Evolutionary conservation across 53 echinoderm and acorn worm genomes (phyloP).

Genomic region (Temnopleurus reevesii): DNA sequence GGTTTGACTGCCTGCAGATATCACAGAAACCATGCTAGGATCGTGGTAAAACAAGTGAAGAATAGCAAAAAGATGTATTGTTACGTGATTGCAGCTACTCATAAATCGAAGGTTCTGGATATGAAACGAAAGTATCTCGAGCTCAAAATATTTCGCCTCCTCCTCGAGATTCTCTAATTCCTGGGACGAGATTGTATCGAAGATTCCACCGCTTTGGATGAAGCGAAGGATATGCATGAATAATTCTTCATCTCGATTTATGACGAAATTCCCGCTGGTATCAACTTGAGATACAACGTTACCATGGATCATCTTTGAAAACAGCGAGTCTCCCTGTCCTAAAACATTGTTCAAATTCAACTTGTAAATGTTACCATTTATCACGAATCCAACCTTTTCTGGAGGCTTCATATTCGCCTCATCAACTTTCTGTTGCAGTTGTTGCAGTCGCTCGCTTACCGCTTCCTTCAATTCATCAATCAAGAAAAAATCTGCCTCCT

Average conservation of each 20-base stretch:
- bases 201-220: background rate
- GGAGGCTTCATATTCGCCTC: too few species aligned
- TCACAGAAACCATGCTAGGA: too few species aligned
- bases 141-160: background rate
- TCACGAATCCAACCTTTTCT: conserved; percentile 32
- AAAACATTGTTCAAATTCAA: background rate
- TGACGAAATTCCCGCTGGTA: background rate
- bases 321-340: background rate
- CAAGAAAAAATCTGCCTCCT: conserved; percentile 31
- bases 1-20: too few species aligned
- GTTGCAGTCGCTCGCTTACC: background rate
- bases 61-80: too few species aligned
- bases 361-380: background rate
- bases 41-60: too few species aligned
- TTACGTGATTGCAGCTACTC: background rate
- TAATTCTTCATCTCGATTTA: background rate
- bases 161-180: background rate
- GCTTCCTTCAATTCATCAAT: background rate
- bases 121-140: background rate
- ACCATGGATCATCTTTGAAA: background rate
- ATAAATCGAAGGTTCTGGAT: background rate
- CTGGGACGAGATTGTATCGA: background rate
- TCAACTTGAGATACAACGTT: background rate
- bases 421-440: too few species aligned
- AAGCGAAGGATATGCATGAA: background rate